Evolutionary conservation across 2,888 invertebrate genomes (phyloP), one percentile per base, ranked within the genome.

Genomic region (Tetragonula carbonaria): DNA sequence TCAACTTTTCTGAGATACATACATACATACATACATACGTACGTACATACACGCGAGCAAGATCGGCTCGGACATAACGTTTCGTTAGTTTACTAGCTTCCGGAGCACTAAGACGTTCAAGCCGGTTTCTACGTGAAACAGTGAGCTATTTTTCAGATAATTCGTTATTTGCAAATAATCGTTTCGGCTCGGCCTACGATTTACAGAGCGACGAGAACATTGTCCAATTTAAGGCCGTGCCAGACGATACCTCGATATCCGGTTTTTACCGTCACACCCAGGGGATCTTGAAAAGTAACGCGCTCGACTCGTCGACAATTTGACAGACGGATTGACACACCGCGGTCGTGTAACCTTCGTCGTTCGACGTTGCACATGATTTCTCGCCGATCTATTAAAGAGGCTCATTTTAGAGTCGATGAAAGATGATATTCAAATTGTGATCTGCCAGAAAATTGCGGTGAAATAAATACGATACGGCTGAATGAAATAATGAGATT

Each of bases 211-310:
- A 84, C 68, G 84, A 84, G 84, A 83, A 68, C 77, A 65, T 77
- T 73, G 83, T 62, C 77, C 83, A 79, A 87, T 86, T 76, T 87
- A 84, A 86, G 78, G 73, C 79, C 55, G 78, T 62, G 82, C 78
- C 78, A 78, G 82, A 83, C 82, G 87, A 85, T 80, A 67, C 66
- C 71, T 77, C 90, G 88, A 90, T 88, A 90, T 90, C 88, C 88
- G 90, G 90, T 81, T 82, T 75, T 74, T 66, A 78, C 72, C 80
- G 75, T 88, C 86, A 88, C 83, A 82, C 86, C 81, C 78, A 70
- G 45, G 33, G 50, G 76, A 78, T 78, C 83, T 86, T 72, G 65
- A 74, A 78, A 81, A 82, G 77, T 74, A 73, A 82, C 82, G 77
- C 71, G 74, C 77, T 73, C 81, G 75, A 74, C 74, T 70, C 62